Evolutionary conservation across 1,140 invertebrate species (phyloP).

Genomic region (Drosophila truncata): DNA sequence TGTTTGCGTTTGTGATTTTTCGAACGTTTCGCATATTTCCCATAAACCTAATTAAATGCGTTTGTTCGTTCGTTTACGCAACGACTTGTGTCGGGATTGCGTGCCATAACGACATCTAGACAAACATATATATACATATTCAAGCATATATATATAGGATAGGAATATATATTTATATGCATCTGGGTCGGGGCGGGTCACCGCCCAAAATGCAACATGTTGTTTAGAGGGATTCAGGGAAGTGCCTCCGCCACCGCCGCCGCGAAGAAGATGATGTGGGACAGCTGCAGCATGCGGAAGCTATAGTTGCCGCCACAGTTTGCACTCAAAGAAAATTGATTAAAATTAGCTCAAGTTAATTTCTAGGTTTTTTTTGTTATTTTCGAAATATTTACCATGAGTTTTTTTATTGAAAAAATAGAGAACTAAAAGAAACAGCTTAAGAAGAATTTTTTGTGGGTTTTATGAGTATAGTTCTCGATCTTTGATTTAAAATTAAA

Average conservation of each 20-base stretch:
- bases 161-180: slow-evolving; percentile 27
- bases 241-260: neutral
- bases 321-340: slow-evolving; percentile 11
- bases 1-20: slow-evolving; percentile 35
- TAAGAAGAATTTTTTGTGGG: neutral
- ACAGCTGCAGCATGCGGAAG: slow-evolving; percentile 50
- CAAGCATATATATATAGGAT: neutral
- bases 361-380: neutral
- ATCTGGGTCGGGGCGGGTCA: slow-evolving; percentile 53
- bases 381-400: neutral
- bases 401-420: neutral
- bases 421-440: neutral
- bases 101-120: slow-evolving; percentile 41
- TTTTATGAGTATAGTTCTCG: neutral
- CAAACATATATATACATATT: slow-evolving; percentile 2
- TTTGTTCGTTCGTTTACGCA: slow-evolving; percentile 74
- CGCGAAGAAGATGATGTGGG: slow-evolving; percentile 36
- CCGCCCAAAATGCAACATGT: slow-evolving; percentile 62
- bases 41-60: slow-evolving; percentile 82
- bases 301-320: slow-evolving; percentile 10
- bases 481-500: neutral
- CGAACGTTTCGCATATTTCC: slow-evolving; percentile 73
- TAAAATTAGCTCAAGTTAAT: neutral
- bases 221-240: slow-evolving; percentile 26
- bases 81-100: slow-evolving; percentile 62